phyloP scores from a whole-genome alignment of 2,888 invertebrate genomes.

The Helobdella robusta region DNA sequence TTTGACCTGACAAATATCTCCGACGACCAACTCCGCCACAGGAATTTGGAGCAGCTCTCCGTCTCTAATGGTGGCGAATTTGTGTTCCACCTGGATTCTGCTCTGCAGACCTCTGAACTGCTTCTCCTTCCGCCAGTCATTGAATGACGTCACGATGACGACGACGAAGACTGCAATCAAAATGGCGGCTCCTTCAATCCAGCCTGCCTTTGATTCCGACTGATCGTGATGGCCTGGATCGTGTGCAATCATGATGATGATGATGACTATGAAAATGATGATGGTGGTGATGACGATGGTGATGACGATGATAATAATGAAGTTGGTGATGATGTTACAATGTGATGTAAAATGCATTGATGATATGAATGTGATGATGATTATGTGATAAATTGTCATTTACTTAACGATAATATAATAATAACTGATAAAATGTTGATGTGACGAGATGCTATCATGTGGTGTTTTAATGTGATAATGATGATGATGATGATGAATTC shows the following conservation, averaged over 20 bases:
- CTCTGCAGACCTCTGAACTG: conserved; percentile 95
- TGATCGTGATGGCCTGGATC: conserved; percentile 51
- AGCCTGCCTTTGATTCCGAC: conserved; percentile 82
- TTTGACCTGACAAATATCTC: conserved; percentile 84
- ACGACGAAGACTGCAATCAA: conserved; percentile 97
- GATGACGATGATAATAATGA: too few species aligned
- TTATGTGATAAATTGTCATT: too few species aligned
- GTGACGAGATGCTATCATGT: too few species aligned
- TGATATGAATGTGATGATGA: too few species aligned
- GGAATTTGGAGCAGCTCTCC: conserved; percentile 84
- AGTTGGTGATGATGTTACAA: too few species aligned
- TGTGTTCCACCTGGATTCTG: conserved; percentile 97
- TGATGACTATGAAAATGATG: too few species aligned
- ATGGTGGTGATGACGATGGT: too few species aligned
- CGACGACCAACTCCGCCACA: conserved; percentile 92
- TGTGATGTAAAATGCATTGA: too few species aligned
- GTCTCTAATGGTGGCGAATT: conserved; percentile 82
- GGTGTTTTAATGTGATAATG: too few species aligned
- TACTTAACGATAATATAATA: too few species aligned
- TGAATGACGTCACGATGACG: conserved; percentile 97
- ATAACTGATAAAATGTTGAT: too few species aligned
- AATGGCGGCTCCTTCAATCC: conserved; percentile 99
- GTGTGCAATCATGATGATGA: not conserved
- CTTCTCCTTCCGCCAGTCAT: conserved; percentile 98
- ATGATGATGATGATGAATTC: too few species aligned